Evolutionary conservation across 2,888 invertebrate genomes (phyloP).

Genomic region (Portevinia maculata): DNA sequence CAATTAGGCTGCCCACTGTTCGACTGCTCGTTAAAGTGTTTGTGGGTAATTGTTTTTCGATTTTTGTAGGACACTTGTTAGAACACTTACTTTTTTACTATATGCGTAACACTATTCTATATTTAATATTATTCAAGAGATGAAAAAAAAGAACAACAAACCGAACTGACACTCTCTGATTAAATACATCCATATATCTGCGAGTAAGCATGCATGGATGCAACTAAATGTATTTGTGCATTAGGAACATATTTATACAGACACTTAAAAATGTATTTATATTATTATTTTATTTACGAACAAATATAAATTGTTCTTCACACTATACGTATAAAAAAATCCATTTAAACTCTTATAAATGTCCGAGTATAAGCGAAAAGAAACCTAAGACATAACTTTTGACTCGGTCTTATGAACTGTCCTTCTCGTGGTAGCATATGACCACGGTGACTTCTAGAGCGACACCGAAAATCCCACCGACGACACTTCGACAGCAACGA

Average conservation of each 20-base stretch:
- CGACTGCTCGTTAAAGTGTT: too few relatives aligned
- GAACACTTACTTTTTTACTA: slow-evolving; percentile 43
- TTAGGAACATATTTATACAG: slow-evolving; percentile 58
- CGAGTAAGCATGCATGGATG: slow-evolving; percentile 74
- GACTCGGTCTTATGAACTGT: background rate
- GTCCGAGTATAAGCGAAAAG: slow-evolving; percentile 41
- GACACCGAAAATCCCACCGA: slow-evolving; percentile 49
- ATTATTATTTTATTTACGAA: slow-evolving; percentile 73
- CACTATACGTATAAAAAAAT: slow-evolving; percentile 60
- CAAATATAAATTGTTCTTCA: slow-evolving; percentile 74
- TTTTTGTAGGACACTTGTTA: slow-evolving; percentile 72
- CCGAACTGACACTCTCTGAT: slow-evolving; percentile 61
- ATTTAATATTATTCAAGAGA: slow-evolving; percentile 66
- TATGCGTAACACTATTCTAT: slow-evolving; percentile 69
- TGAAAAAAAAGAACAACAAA: slow-evolving; percentile 43
- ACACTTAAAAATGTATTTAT: slow-evolving; percentile 70
- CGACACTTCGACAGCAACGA: slow-evolving; percentile 24
- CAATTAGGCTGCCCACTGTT: too few relatives aligned
- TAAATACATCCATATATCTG: slow-evolving; percentile 46
- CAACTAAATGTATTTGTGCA: slow-evolving; percentile 71
- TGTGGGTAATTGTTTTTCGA: slow-evolving; percentile 26
- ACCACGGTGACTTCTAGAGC: slow-evolving; percentile 25
- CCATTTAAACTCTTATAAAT: slow-evolving; percentile 53
- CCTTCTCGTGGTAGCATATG: background rate
- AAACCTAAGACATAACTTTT: background rate